Evolutionary conservation across 1,140 invertebrate species (phyloP), one percentile per base, ranked within the genome.

Genomic region (Platyura marginata): DNA sequence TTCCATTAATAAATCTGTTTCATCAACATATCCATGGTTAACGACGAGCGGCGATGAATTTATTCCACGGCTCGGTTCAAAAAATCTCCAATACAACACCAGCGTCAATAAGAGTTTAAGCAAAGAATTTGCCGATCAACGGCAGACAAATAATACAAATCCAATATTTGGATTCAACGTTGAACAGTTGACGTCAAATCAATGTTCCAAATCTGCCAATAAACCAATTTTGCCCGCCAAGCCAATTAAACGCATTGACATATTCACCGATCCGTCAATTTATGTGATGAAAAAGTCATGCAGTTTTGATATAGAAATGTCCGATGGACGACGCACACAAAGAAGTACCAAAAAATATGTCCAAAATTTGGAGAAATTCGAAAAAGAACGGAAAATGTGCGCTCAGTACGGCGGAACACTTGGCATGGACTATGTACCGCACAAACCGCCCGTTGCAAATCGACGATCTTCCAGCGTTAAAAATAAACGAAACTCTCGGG

Each of bases 381-480:
- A 43, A 43, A 43, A 38, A 5, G 44, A 45, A 18, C 44, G 39
- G 5, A 33, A 42, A 25, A 21, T 21, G 11, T 18, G n/a, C 32
- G 16, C 38, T 34, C 4, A 40, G 34, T 32, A 5, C 33, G 32
- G 29, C 21, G 25, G 57, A 52, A 59, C 71, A 65, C 56, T 63
- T 49, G 56, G 66, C 44, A 61, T 65, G 66, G 59, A 71, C 51
- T 67, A 66, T 61, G 60, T 72, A 15, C 65, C 63, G 3, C 71
- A 74, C 44, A 74, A 74, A 51, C 70, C 71, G 3, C 70, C 71
- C 8, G 57, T 62, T 41, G 59, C 56, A 2, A 51, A 58, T 3
- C 51, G 67, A 1, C 50, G 67, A 0, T 56, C 58, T 6, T 58
- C 58, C 0, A 61, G 58, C 42, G 52, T 61, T 44, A 47, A 55